Base-by-base conservation (phyloP, 2,888 invertebrate genomes). In the Furcula furcula region DNA sequence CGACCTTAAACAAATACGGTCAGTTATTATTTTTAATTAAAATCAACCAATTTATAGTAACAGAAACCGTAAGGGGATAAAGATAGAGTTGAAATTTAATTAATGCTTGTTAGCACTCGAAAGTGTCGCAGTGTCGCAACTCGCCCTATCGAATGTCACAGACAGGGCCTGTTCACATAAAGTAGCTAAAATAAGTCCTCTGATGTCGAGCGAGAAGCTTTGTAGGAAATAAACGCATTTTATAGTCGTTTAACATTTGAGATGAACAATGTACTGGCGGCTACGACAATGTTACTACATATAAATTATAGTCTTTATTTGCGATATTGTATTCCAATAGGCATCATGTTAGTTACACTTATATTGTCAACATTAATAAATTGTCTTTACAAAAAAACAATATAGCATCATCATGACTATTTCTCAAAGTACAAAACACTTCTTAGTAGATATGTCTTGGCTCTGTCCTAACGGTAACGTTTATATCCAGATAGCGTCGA, bases 161-260 rank as follows among this genome's bases (percentile, higher is more conserved):
- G 70, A 73, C 74, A 69, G 53, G 68, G 65, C 55, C 59, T 64
- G 59, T 65, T 67, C 66, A 68, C 71, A 76, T 79, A 76, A 77
- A 81, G 71, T 70, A 69, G 67, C 76, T 82, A 76, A 83, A 83
- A 77, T 83, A 79, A 76, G 74, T 68, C 62, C 59, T 76, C 66
- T 75, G 71, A 75, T 75, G 76, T 78, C 44, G 55, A 57, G 44
- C 44, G 55, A 57, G 44, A 47, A 41, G 28, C 36, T 55, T 50
- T 65, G 60, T 71, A 75, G 76, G 76, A 81, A 83, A 66, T 62
- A 65, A 40, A 54, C 63, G 48, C 50, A 63, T 60, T 79, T 75
- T 69, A 70, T 71, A 59, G 57, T 41, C 48, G 59, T 65, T 53
- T 74, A 65, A 65, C 55, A 58, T 65, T 50, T 46, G 52, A 50